Evolutionary conservation across 2,113 vertebrate genomes (phyloP).

Genomic region (Crotophaga sulcirostris): DNA sequence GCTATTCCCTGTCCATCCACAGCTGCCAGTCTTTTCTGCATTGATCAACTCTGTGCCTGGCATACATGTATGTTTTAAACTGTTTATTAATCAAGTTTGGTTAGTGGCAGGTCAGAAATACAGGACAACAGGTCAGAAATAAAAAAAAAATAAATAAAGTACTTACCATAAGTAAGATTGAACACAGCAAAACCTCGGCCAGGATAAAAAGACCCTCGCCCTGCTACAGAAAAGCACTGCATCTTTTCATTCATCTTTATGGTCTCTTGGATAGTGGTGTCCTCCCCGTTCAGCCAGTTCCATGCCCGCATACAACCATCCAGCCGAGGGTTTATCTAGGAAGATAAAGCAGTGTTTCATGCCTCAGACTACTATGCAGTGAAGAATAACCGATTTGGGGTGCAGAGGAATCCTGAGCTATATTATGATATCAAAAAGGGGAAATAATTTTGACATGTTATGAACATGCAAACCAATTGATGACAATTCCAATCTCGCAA

Average conservation of each 20-base stretch:
- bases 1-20: not conserved
- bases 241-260: constrained; percentile 86
- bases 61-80: not conserved
- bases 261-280: constrained; percentile 88
- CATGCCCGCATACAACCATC: constrained; percentile 93
- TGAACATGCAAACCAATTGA: not conserved
- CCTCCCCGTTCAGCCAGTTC: constrained; percentile 92
- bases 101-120: not conserved
- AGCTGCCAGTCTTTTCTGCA: not conserved
- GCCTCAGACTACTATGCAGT: not conserved
- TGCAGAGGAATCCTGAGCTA: not conserved
- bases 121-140: not conserved
- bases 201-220: constrained; percentile 87
- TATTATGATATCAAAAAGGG: not conserved
- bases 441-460: accelerated
- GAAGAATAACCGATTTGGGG: not conserved
- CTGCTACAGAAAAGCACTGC: constrained; percentile 88
- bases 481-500: not conserved
- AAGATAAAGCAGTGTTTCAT: not conserved
- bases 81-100: not conserved
- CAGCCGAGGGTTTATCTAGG: constrained; percentile 91
- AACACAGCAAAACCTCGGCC: constrained; percentile 88
- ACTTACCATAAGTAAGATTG: constrained; percentile 84
- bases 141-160: not conserved
- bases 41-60: not conserved